These are phyloP conservation scores for Camelus dromedarius DNA, from an alignment of 2,113 vertebrate genomes.

Conservation along the genomic window DNA sequence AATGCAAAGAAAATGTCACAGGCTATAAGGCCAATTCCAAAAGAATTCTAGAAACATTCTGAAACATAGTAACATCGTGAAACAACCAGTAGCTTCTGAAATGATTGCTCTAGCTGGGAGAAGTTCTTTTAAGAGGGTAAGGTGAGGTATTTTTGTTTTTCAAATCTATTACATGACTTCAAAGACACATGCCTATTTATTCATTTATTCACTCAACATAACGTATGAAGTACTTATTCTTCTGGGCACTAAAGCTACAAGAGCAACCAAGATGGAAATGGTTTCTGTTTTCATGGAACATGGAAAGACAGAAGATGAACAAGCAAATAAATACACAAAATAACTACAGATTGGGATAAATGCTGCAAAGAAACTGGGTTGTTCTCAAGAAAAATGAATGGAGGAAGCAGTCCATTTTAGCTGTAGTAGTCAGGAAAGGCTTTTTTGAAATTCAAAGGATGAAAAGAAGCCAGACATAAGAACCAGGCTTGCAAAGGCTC, in stretches of 20 bases:
- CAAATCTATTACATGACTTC: background rate
- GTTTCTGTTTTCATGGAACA: background rate
- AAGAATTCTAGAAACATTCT: constrained; percentile 32
- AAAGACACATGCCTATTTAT: constrained; percentile 4
- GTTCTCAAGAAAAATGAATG: background rate
- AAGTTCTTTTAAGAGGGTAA: background rate
- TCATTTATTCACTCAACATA: background rate
- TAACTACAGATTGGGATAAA: background rate
- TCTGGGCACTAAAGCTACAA: background rate
- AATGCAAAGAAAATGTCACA: background rate
- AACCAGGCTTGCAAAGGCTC: background rate
- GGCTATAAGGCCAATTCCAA: background rate
- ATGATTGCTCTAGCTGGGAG: background rate
- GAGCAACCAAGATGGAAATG: background rate
- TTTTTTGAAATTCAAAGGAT: constrained; percentile 27
- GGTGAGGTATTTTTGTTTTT: background rate
- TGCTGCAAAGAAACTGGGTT: background rate
- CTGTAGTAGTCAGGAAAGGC: background rate
- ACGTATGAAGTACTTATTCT: background rate
- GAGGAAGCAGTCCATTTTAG: background rate
- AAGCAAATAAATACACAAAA: background rate
- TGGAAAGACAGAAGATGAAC: background rate
- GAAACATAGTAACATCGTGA: background rate
- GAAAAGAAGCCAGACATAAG: constrained; percentile 23
- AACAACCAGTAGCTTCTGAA: constrained; percentile 32